phyloP scores from a whole-genome alignment of 2,797 vertebrate genomes.

The Numenius phaeopus region DNA sequence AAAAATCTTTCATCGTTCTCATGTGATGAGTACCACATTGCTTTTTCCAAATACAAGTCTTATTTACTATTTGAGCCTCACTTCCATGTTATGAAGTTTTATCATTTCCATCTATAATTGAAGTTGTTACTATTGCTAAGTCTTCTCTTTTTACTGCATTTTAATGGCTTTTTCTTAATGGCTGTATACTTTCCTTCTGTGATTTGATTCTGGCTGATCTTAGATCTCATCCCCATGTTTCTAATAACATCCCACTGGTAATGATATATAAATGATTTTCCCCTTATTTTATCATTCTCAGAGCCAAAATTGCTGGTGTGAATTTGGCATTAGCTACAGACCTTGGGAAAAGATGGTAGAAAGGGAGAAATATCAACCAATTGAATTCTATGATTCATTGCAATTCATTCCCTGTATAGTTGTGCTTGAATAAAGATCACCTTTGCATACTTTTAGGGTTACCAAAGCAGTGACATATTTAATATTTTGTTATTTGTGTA shows the following conservation, averaged over 20 bases:
- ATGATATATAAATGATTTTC: not conserved
- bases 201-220: slow-evolving; percentile 4
- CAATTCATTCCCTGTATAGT: not conserved
- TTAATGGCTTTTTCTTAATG: slow-evolving; percentile 1
- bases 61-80: not conserved
- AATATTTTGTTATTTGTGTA: not conserved
- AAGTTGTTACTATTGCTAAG: not conserved
- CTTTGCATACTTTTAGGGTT: not conserved
- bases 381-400: not conserved
- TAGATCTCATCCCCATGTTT: not conserved
- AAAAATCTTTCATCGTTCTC: not conserved
- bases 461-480: not conserved
- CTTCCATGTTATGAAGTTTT: not conserved
- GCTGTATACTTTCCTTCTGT: not conserved
- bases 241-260: not conserved
- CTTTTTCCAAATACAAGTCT: not conserved
- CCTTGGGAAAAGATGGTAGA: not conserved
- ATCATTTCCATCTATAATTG: not conserved
- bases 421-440: not conserved
- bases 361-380: not conserved
- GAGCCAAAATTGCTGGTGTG: not conserved
- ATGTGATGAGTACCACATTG: not conserved
- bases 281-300: not conserved
- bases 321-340: not conserved
- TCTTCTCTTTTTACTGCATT: not conserved